Base-by-base conservation (phyloP, 2,797 vertebrate genomes). In the Syndactyla subalaris region DNA sequence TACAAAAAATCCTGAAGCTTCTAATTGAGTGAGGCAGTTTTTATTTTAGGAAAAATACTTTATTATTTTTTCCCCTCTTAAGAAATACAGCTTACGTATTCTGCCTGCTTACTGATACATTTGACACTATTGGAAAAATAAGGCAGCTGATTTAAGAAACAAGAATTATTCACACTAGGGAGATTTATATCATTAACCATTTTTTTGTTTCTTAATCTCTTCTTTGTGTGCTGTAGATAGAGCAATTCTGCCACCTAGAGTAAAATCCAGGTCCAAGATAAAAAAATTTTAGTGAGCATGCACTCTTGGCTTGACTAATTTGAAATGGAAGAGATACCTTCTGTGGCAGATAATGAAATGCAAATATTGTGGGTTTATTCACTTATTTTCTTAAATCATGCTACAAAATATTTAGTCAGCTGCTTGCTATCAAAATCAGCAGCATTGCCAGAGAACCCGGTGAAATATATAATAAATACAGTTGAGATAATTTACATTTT, bases 201-300 rank as follows among this genome's bases (percentile, higher is more conserved):
- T 95, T 96, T 95, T 79, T 96, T 51, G 63, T 82, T 96, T 66
- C 82, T 54, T 43, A 66, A 85, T 71, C 45, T 65, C 30, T 3
- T 81, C 39, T 63, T 67, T 32, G 8, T 45, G 18, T 17, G 66
- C 51, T 52, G n/a, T 48, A 72, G 21, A 39, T 16, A 36, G 91
- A 96, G 30, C 96, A 96, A 97, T 93, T 92, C 92, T 98, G 97
- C 95, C 98, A 97, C 96, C 98, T 97, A 97, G 85, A 85, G 97
- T 92, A 88, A 88, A 52, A 32, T 3, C 7, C 22, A 65, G 14
- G 41, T 74, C 22, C 10, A 62, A 82, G 59, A 58, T 6, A 46
- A 41, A 88, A 72, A 70, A 9, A 68, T 84, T 57, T 49, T 34
- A 4, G 43, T 75, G 49, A 95, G 38, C 36, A 34, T 11, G 4